These are phyloP conservation scores for Subanguina moxae DNA, from an alignment of 1,140 invertebrate species.

Conservation along the genomic window DNA sequence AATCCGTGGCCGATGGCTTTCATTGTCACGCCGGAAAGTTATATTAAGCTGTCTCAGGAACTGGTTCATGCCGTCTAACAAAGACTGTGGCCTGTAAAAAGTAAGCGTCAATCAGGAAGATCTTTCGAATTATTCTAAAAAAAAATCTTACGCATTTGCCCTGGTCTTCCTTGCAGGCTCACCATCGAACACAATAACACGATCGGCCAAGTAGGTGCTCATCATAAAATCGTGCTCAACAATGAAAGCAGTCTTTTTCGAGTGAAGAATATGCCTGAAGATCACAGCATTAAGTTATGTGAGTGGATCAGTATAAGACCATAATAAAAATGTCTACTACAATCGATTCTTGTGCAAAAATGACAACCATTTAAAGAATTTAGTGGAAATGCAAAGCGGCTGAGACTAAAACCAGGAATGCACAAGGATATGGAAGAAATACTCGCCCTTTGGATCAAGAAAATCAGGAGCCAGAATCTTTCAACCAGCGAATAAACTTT, in stretches of 20 bases:
- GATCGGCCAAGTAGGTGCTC: conserved; percentile 96
- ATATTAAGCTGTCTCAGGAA: conserved; percentile 94
- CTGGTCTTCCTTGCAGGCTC: conserved; percentile 78
- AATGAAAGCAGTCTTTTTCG: conserved; percentile 97
- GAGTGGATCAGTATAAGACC: too few species aligned
- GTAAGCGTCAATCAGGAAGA: not conserved
- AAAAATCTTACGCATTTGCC: conserved; percentile 70
- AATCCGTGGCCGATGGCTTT: conserved; percentile 94
- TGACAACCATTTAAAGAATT: too few species aligned
- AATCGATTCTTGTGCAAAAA: too few species aligned
- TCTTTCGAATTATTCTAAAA: not conserved
- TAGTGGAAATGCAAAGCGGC: too few species aligned
- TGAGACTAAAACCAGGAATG: too few species aligned
- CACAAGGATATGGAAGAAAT: too few species aligned
- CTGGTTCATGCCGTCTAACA: conserved; percentile 94
- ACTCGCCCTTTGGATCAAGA: too few species aligned
- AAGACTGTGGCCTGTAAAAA: conserved; percentile 72
- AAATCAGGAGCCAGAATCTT: too few species aligned
- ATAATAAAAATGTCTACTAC: too few species aligned
- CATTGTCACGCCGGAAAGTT: conserved; percentile 95
- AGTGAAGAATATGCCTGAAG: conserved; percentile 89
- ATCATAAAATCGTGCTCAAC: conserved; percentile 99
- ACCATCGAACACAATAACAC: conserved; percentile 98
- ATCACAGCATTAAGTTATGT: not conserved
- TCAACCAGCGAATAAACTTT: too few species aligned